A percentile compares a stretch with the other conserved stretches of the same genome.
Conservation (phyloP, 2,797 vertebrate species). For the Numenius phaeopus region DNA sequence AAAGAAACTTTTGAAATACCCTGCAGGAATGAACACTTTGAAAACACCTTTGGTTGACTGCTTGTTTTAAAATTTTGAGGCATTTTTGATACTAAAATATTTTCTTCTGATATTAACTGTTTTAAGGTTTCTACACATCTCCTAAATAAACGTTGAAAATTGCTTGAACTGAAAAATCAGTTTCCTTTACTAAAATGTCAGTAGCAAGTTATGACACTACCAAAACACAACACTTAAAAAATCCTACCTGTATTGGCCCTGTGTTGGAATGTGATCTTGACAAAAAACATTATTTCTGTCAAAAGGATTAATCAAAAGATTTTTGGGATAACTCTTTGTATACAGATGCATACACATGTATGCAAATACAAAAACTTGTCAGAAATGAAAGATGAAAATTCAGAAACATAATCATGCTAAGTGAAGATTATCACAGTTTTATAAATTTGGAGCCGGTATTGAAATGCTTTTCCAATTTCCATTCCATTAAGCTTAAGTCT, state of each 20-base stretch:
- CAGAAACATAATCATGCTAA: background rate
- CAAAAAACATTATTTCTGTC: background rate
- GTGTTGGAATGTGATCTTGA: background rate
- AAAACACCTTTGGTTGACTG: background rate
- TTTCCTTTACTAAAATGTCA: background rate
- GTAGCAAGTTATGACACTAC: background rate
- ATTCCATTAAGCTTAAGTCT: background rate
- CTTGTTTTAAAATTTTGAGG: background rate
- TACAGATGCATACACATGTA: background rate
- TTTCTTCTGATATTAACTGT: background rate
- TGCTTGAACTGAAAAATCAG: background rate
- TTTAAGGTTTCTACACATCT: background rate
- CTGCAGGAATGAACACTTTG: background rate
- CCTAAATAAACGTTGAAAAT: background rate
- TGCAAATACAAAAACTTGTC: background rate
- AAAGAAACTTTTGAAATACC: background rate
- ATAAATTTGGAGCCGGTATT: background rate
- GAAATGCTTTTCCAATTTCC: background rate
- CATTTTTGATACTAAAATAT: background rate
- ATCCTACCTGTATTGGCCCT: background rate
- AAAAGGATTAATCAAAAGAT: background rate
- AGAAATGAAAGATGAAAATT: background rate
- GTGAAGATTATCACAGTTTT: background rate
- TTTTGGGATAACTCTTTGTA: background rate
- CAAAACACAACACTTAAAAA: background rate